These are phyloP conservation scores for Thecophora atra DNA, from an alignment of 2,888 invertebrate genomes.

Conservation along the genomic window DNA sequence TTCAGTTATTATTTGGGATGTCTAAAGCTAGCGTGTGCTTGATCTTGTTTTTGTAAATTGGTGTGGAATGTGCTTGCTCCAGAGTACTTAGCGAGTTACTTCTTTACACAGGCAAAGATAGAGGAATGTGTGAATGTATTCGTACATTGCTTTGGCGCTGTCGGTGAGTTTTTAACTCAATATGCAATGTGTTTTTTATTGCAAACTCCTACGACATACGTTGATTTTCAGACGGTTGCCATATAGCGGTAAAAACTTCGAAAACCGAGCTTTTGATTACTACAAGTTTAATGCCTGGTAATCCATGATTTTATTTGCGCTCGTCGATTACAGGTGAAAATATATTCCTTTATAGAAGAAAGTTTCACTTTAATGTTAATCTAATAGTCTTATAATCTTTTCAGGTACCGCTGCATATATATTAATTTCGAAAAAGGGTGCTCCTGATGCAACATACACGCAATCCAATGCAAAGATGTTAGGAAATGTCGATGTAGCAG, in stretches of 20 bases:
- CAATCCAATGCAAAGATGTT: neutral
- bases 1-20: slow-evolving; percentile 7
- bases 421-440: neutral
- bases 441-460: neutral
- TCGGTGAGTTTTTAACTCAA: neutral
- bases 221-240: slow-evolving; percentile 20
- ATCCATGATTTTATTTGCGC: neutral
- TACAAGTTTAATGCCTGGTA: slow-evolving; percentile 9
- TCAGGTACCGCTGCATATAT: neutral
- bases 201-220: neutral
- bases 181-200: neutral
- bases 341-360: neutral
- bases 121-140: slow-evolving; percentile 3
- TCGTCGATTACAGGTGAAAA: slow-evolving; percentile 15
- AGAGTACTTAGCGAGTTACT: neutral
- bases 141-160: slow-evolving; percentile 4
- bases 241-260: neutral
- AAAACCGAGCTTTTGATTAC: neutral
- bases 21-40: slow-evolving; percentile 11
- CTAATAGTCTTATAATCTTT: neutral
- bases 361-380: neutral
- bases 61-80: slow-evolving; percentile 9
- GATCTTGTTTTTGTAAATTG: slow-evolving; percentile 7
- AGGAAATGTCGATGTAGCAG: neutral
- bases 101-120: slow-evolving; percentile 8